Evolutionary conservation across 1,140 invertebrate genomes (phyloP).

Genomic region (Hyphantria cunea): DNA sequence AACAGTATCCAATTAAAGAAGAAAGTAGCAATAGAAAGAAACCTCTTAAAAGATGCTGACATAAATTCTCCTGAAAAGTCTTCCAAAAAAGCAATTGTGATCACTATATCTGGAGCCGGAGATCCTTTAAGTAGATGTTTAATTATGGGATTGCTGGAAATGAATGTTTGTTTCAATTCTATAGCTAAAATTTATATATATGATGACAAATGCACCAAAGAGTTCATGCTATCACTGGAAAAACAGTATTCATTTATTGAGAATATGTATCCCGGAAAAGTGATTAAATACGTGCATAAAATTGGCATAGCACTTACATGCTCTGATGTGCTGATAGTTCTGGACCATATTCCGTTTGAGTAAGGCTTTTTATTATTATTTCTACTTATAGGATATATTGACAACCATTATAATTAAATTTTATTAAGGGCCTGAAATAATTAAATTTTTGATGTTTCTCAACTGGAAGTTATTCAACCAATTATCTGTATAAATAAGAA

Average conservation of each 20-base stretch:
- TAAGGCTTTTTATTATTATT: slow-evolving; percentile 37
- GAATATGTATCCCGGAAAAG: slow-evolving; percentile 50
- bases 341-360: slow-evolving; percentile 66
- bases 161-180: slow-evolving; percentile 36
- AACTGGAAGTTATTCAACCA: too few species aligned
- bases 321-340: slow-evolving; percentile 61
- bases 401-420: neutral
- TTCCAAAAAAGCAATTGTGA: slow-evolving; percentile 39
- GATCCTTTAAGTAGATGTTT: slow-evolving; percentile 57
- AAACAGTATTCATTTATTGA: slow-evolving; percentile 59
- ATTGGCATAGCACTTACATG: slow-evolving; percentile 65
- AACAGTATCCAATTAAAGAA: slow-evolving; percentile 62
- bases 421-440: too few species aligned
- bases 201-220: slow-evolving; percentile 48
- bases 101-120: slow-evolving; percentile 63
- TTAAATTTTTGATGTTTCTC: too few species aligned
- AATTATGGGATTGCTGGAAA: slow-evolving; percentile 58
- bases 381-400: neutral
- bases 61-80: slow-evolving; percentile 31
- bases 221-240: slow-evolving; percentile 61
- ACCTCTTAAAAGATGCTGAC: slow-evolving; percentile 15
- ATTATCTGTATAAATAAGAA: too few species aligned
- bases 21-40: slow-evolving; percentile 47
- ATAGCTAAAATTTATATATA: slow-evolving; percentile 66
- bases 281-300: slow-evolving; percentile 63